Base-by-base conservation (phyloP, 2,888 invertebrate species). In the Sphaeridia pumilis region DNA sequence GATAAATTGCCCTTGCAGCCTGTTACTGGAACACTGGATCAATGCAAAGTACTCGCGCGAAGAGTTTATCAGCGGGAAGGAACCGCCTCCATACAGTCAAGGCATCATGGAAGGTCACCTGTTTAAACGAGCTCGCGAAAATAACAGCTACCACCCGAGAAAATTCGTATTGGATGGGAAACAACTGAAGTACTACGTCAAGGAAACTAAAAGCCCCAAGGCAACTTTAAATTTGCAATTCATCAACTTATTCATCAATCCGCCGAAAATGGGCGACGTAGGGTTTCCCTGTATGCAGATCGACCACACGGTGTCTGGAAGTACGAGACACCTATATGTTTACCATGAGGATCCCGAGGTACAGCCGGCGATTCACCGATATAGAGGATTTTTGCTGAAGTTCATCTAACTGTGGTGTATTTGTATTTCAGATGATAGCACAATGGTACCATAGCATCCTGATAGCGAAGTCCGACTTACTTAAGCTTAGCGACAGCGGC, bases 1-100 rank as follows among this genome's bases (percentile, higher is more conserved):
- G 10, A 31, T 31, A 10, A 31, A 31, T 10, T n/a, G n/a, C n/a
- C n/a, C n/a, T 31, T 31, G 7, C 73, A 90, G 90, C 69, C 83
- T 89, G 43, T 74, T 92, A 51, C 77, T 86, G 55, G 87, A 88
- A 68, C 89, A 92, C 70, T 92, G 88, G 87, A 89, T 92, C 58
- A 76, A 83, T 60, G 88, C 88, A 4, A 92, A 92, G 71, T 92
- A 92, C 71, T 81, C 87, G 70, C 76, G 90, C 50, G 82, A 85
- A 71, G 90, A 92, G 68, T 92, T 92, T 70, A 81, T 81, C 62
- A 80, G 83, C 65, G 80, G 82, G 0, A 85, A 86, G 35, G 43
- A 50, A 46, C 56, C 53, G 4, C 52, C 56, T 17, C 41, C 58
- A 21, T 49, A 56, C 51, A 27, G 70, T 69, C 63, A 71, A 70